A percentile compares a stretch with the other conserved stretches of the same genome.
Conservation (phyloP, 2,113 vertebrate genomes). For the Uria aalge region DNA sequence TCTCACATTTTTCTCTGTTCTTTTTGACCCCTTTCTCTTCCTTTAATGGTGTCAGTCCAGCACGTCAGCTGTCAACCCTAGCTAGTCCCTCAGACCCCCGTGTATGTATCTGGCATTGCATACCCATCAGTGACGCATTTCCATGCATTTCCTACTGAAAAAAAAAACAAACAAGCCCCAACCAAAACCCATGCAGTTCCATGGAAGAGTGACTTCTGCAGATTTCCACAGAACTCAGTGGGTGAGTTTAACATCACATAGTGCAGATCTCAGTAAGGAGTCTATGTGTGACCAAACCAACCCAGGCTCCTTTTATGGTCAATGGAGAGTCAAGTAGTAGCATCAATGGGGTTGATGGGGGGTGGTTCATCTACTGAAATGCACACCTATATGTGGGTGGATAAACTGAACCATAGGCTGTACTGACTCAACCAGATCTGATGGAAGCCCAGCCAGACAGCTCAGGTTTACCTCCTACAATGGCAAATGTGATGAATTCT, state of each 20-base stretch:
- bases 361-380: not conserved
- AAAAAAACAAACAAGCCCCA: fast-evolving
- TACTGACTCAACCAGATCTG: not conserved
- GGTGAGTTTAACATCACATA: not conserved
- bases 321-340: not conserved
- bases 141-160: not conserved
- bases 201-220: not conserved
- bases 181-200: not conserved
- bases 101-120: fast-evolving
- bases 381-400: not conserved
- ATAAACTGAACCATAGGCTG: not conserved
- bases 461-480: not conserved
- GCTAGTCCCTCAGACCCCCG: not conserved
- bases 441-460: not conserved
- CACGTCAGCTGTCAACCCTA: not conserved
- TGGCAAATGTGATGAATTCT: not conserved
- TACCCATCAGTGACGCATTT: not conserved
- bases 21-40: not conserved
- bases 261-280: not conserved
- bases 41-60: not conserved
- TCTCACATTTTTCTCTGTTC: not conserved
- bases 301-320: not conserved
- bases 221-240: not conserved
- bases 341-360: not conserved
- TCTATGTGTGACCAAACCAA: not conserved